These are phyloP conservation scores for Drosophila pallidifrons DNA, from an alignment of 1,140 invertebrate species.

Conservation along the genomic window DNA sequence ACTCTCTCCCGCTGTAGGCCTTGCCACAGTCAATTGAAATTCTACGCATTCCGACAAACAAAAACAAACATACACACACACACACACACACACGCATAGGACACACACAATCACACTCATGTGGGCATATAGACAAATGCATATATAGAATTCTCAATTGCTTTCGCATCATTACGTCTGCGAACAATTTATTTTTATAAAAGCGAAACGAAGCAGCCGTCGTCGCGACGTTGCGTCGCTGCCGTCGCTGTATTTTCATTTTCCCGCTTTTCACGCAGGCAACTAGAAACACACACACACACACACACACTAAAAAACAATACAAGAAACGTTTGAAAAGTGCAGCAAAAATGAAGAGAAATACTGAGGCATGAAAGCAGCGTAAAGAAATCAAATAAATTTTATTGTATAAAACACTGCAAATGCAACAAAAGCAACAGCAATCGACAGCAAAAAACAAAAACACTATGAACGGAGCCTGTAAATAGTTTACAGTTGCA, in stretches of 20 bases:
- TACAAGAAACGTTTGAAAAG: slow-evolving; percentile 60
- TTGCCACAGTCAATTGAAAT: slow-evolving; percentile 80
- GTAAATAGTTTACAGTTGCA: slow-evolving; percentile 81
- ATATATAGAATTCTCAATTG: slow-evolving; percentile 82
- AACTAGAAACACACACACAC: background rate
- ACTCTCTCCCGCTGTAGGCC: background rate
- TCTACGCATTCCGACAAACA: slow-evolving; percentile 82
- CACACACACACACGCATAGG: slow-evolving; percentile 3
- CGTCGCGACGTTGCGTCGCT: slow-evolving; percentile 30
- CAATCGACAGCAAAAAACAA: slow-evolving; percentile 27
- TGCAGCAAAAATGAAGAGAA: slow-evolving; percentile 79
- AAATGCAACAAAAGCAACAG: slow-evolving; percentile 33
- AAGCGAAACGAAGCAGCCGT: slow-evolving; percentile 71
- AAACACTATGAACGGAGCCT: slow-evolving; percentile 72
- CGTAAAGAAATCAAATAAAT: slow-evolving; percentile 82
- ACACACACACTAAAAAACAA: slow-evolving; percentile 20
- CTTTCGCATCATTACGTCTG: slow-evolving; percentile 83
- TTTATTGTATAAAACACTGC: slow-evolving; percentile 77
- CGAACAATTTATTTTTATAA: slow-evolving; percentile 83
- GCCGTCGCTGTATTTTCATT: slow-evolving; percentile 51
- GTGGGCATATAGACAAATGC: slow-evolving; percentile 61
- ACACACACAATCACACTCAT: background rate
- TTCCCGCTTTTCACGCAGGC: slow-evolving; percentile 49
- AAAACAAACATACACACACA: slow-evolving; percentile 67
- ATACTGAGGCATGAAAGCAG: slow-evolving; percentile 81